Evolutionary conservation across 2,797 vertebrate species (phyloP).

Genomic region (Coregonus suidteri): DNA sequence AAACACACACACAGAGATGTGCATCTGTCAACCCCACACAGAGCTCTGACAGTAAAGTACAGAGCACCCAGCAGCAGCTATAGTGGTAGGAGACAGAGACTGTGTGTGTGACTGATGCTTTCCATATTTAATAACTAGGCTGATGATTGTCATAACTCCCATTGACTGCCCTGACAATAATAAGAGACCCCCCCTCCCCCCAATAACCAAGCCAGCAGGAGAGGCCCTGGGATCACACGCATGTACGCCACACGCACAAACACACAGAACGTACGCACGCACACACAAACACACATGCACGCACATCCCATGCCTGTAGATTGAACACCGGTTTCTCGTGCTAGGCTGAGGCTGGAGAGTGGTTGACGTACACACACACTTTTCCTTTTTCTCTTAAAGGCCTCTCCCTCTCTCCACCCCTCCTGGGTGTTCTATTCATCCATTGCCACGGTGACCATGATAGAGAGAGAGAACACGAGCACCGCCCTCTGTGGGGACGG

Average conservation of each 20-base stretch:
- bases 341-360: slow-evolving; percentile 29
- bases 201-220: slow-evolving; percentile 13
- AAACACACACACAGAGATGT: slow-evolving; percentile 5
- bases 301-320: not conserved
- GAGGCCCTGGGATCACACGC: slow-evolving; percentile 12
- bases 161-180: slow-evolving; percentile 63
- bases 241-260: not conserved
- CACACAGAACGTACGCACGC: not conserved
- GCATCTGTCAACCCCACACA: not conserved
- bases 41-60: not conserved
- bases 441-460: not conserved
- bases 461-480: slow-evolving; percentile 13
- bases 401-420: too few relatives aligned
- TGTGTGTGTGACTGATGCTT: slow-evolving; percentile 43
- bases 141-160: slow-evolving; percentile 63
- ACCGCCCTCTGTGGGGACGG: slow-evolving; percentile 51
- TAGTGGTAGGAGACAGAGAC: not conserved
- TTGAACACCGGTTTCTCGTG: slow-evolving; percentile 44
- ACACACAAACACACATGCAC: slow-evolving; percentile 5
- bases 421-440: too few relatives aligned
- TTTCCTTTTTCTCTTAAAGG: too few relatives aligned
- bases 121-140: slow-evolving; percentile 62
- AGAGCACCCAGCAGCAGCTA: not conserved
- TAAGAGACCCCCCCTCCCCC: slow-evolving; percentile 19
- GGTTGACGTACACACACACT: slow-evolving; percentile 15